A percentile compares a stretch with the other conserved stretches of the same genome.
Evolutionary conservation across 2,888 invertebrate genomes (phyloP).

Genomic region (Endotricha flammealis): DNA sequence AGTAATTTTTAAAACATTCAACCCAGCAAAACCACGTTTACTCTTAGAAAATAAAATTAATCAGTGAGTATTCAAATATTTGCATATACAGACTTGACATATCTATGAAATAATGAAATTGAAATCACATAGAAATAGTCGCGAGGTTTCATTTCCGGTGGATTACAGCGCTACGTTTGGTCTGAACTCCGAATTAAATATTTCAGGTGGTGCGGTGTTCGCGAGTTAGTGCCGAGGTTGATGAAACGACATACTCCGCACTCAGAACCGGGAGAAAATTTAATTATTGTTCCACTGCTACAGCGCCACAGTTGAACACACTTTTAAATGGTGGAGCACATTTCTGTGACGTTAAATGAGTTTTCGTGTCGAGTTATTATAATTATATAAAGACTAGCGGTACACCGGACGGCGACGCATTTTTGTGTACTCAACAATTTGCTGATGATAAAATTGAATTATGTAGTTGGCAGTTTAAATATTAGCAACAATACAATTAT

Average conservation of each 20-base stretch:
- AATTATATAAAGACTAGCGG: conserved; percentile 41
- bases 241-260: conserved; percentile 65
- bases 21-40: too few relatives aligned
- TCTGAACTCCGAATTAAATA: conserved; percentile 54
- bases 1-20: too few relatives aligned
- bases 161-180: conserved; percentile 54
- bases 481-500: too few relatives aligned
- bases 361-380: conserved; percentile 57
- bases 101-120: too few relatives aligned
- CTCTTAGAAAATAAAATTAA: too few relatives aligned
- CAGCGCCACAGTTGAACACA: conserved; percentile 59
- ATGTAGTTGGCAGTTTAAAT: too few relatives aligned
- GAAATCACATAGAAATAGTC: conserved; percentile 30
- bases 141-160: conserved; percentile 57
- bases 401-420: conserved; percentile 16
- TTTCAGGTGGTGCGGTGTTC: conserved; percentile 59
- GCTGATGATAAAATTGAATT: too few relatives aligned
- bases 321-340: conserved; percentile 62
- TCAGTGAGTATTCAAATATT: too few relatives aligned
- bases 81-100: too few relatives aligned
- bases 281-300: conserved; percentile 68
- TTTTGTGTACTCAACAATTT: conserved; percentile 2
- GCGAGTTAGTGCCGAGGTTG: conserved; percentile 62
- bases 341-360: conserved; percentile 62
- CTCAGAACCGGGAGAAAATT: conserved; percentile 63